Evolutionary conservation across 2,797 vertebrate genomes (phyloP).

Genomic region (Sorex maritimensis): DNA sequence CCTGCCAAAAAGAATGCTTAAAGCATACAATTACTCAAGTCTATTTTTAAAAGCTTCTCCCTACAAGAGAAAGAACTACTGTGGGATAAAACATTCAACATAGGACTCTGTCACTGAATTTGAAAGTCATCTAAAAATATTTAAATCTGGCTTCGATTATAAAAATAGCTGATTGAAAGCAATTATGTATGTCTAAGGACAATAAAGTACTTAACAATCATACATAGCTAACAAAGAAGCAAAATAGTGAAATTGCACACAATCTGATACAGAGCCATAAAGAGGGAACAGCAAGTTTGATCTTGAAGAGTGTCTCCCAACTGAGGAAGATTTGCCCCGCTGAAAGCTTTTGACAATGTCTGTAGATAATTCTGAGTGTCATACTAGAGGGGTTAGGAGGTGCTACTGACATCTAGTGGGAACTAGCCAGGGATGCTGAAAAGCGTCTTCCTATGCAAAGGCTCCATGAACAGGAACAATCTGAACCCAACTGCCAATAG

Average conservation of each 20-base stretch:
- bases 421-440: not conserved
- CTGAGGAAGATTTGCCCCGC: not conserved
- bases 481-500: not conserved
- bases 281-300: constrained; percentile 3
- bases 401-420: not conserved
- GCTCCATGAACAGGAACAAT: not conserved
- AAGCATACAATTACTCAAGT: constrained; percentile 47
- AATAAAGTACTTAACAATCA: constrained; percentile 6
- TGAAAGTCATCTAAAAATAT: constrained; percentile 50
- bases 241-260: not conserved
- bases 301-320: constrained; percentile 10
- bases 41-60: constrained; percentile 56
- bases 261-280: not conserved
- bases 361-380: constrained; percentile 12
- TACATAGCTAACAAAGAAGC: constrained; percentile 37
- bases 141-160: constrained; percentile 56
- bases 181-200: constrained; percentile 23
- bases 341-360: not conserved
- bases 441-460: not conserved
- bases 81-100: constrained; percentile 55
- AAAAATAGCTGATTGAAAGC: constrained; percentile 19
- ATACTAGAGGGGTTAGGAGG: not conserved
- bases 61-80: not conserved
- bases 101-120: not conserved
- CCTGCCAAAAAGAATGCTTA: not conserved